phyloP scores from a whole-genome alignment of 1,140 invertebrate species.

The Achroia grisella region DNA sequence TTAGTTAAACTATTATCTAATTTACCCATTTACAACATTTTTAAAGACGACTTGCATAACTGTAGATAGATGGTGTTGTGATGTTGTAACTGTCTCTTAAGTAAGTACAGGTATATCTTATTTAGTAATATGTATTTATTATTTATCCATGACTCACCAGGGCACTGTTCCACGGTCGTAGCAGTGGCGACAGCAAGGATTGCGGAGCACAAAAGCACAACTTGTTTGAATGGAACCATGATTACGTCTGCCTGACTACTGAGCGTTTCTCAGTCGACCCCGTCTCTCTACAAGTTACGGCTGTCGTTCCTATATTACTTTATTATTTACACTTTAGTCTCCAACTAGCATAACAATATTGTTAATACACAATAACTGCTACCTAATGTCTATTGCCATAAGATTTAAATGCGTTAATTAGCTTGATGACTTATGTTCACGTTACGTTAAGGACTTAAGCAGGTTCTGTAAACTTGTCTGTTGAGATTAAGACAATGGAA shows the following conservation, averaged over 20 bases:
- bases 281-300: neutral
- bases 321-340: neutral
- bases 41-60: too few species aligned
- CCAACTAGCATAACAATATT: neutral
- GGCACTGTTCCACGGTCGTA: constrained; percentile 32
- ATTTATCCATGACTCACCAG: constrained; percentile 19
- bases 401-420: neutral
- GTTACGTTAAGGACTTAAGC: too few species aligned
- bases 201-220: constrained; percentile 27
- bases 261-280: neutral
- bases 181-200: constrained; percentile 22
- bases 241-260: constrained; percentile 15
- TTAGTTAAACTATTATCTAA: too few species aligned
- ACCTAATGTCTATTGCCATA: constrained; percentile 1
- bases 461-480: too few species aligned
- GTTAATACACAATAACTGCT: neutral
- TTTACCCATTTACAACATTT: too few species aligned
- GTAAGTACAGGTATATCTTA: too few species aligned
- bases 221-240: constrained; percentile 28
- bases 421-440: too few species aligned
- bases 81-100: too few species aligned
- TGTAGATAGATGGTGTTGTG: too few species aligned
- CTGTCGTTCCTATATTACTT: too few species aligned
- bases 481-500: too few species aligned
- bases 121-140: too few species aligned